A percentile compares a stretch with the other conserved stretches of the same genome.
Conservation (phyloP, 92 coral and sea anemone genomes). For the Hydrozoanthus gracilis region DNA sequence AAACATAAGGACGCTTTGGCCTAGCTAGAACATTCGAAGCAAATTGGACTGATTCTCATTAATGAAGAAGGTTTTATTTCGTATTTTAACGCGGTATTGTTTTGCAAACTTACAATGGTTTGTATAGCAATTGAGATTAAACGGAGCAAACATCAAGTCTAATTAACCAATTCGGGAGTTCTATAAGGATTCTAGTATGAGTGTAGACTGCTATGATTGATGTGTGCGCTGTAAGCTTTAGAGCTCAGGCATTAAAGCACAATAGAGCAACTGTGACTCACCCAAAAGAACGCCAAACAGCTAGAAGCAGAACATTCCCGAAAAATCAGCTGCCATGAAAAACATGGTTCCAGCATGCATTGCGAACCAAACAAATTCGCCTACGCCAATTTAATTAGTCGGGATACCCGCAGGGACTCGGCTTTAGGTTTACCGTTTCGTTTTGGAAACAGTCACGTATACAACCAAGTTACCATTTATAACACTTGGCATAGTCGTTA, state of each 20-base stretch:
- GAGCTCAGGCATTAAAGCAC: conserved; percentile 34
- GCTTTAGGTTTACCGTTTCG: too few species aligned
- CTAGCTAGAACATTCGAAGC: too few species aligned
- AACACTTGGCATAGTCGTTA: too few species aligned
- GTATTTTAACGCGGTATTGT: not conserved
- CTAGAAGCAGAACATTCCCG: conserved; percentile 12
- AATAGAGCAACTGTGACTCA: conserved; percentile 38
- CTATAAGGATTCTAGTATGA: conserved; percentile 4
- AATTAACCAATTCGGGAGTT: not conserved
- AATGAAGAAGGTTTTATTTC: conserved; percentile 5
- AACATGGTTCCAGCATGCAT: conserved; percentile 4
- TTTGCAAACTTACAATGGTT: not conserved
- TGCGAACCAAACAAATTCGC: conserved; percentile 16
- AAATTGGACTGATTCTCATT: not conserved
- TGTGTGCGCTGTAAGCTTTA: conserved; percentile 16
- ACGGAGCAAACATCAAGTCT: conserved; percentile 1
- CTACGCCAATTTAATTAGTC: conserved; percentile 31
- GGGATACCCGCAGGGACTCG: too few species aligned
- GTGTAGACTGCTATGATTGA: not conserved
- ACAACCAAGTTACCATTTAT: too few species aligned
- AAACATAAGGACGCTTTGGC: too few species aligned
- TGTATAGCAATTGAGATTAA: not conserved
- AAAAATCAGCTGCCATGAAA: not conserved
- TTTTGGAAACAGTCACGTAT: too few species aligned
- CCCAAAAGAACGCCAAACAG: conserved; percentile 41